Percentiles rank a stretch among this genome's conserved stretches.
phyloP scores from a whole-genome alignment of 2,113 vertebrate genomes.

The Himantopus leucocephalus region DNA sequence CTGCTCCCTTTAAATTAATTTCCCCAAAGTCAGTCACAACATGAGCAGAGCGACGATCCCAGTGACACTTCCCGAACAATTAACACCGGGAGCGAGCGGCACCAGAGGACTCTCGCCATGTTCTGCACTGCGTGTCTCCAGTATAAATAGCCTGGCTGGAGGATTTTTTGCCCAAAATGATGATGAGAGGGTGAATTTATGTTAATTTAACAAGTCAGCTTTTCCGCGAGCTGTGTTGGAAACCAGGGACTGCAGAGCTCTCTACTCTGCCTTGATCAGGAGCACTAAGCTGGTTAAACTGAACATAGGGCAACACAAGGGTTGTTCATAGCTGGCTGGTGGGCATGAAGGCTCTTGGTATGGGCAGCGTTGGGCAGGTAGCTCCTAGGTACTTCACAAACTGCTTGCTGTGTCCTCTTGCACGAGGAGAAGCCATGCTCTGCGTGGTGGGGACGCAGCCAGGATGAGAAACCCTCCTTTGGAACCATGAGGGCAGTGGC shows the following conservation, averaged over 20 bases:
- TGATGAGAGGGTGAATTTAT: slow-evolving; percentile 27
- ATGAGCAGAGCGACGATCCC: neutral
- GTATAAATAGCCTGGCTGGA: slow-evolving; percentile 54
- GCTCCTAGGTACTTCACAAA: neutral
- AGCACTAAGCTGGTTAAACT: neutral
- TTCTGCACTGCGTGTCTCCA: neutral
- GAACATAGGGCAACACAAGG: neutral
- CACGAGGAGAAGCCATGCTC: neutral
- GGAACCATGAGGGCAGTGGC: neutral
- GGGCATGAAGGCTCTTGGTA: neutral
- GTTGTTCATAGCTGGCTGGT: neutral
- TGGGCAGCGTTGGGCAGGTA: neutral
- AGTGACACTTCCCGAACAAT: slow-evolving; percentile 43
- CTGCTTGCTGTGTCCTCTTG: neutral
- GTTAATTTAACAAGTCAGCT: slow-evolving; percentile 68
- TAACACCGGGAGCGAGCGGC: neutral
- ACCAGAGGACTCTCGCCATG: neutral
- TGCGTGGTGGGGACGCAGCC: accelerated
- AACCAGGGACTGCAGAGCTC: slow-evolving; percentile 1
- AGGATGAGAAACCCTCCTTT: neutral
- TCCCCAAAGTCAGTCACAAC: slow-evolving; percentile 12
- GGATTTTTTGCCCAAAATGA: slow-evolving; percentile 38
- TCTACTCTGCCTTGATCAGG: neutral
- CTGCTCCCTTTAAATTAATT: slow-evolving; percentile 56
- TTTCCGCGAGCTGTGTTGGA: slow-evolving; percentile 49